Percentiles rank a stretch among this genome's conserved stretches.
phyloP scores from a whole-genome alignment of 2,113 vertebrate genomes.

The Oncorhynchus clarkii region DNA sequence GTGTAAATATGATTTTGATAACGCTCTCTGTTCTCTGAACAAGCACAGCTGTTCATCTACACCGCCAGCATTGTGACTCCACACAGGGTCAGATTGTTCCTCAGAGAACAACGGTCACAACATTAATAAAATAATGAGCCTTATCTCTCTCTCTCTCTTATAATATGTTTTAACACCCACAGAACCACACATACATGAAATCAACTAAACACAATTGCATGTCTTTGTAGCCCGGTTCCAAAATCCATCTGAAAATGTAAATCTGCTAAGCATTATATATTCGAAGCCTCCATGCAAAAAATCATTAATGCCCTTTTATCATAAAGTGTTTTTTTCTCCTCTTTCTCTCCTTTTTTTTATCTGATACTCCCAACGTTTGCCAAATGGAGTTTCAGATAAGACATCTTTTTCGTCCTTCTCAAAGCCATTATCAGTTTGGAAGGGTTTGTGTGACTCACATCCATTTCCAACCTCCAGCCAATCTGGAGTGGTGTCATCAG shows the following conservation, averaged over 20 bases:
- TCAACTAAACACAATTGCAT: constrained; percentile 56
- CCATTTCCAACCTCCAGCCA: constrained; percentile 2
- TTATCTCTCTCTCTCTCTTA: constrained; percentile 40
- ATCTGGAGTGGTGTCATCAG: background rate
- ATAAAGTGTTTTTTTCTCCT: constrained; percentile 22
- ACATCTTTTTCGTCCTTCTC: constrained; percentile 35
- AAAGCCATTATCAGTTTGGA: constrained; percentile 36
- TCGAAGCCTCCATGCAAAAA: constrained; percentile 38
- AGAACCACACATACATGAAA: constrained; percentile 51
- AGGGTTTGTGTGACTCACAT: constrained; percentile 17
- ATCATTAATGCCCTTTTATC: constrained; percentile 29
- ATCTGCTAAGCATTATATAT: constrained; percentile 46
- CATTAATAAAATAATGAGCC: constrained; percentile 21
- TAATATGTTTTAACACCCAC: constrained; percentile 54
- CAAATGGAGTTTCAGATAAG: constrained; percentile 21
- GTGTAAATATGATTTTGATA: constrained; percentile 58
- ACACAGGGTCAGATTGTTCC: constrained; percentile 19
- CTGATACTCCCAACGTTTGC: constrained; percentile 23
- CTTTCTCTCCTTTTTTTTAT: constrained; percentile 31
- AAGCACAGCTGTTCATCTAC: constrained; percentile 40
- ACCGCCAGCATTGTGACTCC: constrained; percentile 14
- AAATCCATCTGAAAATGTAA: constrained; percentile 48
- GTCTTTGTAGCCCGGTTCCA: constrained; percentile 44
- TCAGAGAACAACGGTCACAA: constrained; percentile 14
- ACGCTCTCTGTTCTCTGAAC: constrained; percentile 38